Evolutionary conservation across 2,888 invertebrate genomes (phyloP).

Genomic region (Anoncus sp.): DNA sequence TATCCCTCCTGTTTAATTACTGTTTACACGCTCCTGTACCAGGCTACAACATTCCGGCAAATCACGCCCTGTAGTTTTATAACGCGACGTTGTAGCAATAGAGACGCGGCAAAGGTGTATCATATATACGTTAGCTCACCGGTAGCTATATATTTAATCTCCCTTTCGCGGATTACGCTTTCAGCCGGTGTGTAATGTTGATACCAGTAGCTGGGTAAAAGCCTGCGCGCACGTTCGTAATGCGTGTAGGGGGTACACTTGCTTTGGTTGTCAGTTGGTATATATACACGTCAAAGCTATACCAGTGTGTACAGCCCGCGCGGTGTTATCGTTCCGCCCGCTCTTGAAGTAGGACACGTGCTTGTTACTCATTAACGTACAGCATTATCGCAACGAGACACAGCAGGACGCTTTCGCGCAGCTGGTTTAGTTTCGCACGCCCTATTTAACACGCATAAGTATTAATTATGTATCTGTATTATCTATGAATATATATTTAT

Average conservation of each 20-base stretch:
- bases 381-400: slow-evolving; percentile 54
- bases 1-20: slow-evolving; percentile 4
- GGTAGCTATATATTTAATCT: slow-evolving; percentile 54
- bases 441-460: slow-evolving; percentile 9
- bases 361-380: slow-evolving; percentile 60
- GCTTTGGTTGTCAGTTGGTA: slow-evolving; percentile 9
- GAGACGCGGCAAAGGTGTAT: slow-evolving; percentile 4
- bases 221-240: slow-evolving; percentile 19
- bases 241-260: slow-evolving; percentile 16
- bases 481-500: not conserved
- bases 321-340: slow-evolving; percentile 26
- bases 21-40: slow-evolving; percentile 8
- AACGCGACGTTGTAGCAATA: slow-evolving; percentile 3
- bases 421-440: slow-evolving; percentile 43
- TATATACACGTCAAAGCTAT: slow-evolving; percentile 25
- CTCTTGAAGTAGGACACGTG: slow-evolving; percentile 55
- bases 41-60: slow-evolving; percentile 1
- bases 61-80: slow-evolving; percentile 19
- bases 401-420: slow-evolving; percentile 35
- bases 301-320: slow-evolving; percentile 19
- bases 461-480: not conserved
- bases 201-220: slow-evolving; percentile 35
- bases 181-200: slow-evolving; percentile 45
- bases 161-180: slow-evolving; percentile 56
- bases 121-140: slow-evolving; percentile 17